Base-by-base conservation (phyloP, 2,797 vertebrate species). In the Chiloscyllium punctatum region DNA sequence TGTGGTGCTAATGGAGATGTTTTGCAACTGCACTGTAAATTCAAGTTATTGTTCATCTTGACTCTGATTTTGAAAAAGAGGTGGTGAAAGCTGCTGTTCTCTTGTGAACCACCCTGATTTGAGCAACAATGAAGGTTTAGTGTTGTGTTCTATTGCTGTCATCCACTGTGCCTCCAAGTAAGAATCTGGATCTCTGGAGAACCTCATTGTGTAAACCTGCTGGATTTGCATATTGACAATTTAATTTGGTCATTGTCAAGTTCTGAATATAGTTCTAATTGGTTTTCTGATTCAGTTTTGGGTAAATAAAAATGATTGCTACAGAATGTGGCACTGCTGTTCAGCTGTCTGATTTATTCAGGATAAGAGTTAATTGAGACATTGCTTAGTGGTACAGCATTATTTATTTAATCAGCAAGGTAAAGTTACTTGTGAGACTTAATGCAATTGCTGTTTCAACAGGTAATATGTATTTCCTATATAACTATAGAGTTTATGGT, bases 371-470 rank as follows among this genome's bases (percentile, higher is more conserved):
- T 84, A 48, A 84, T 33, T 90, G 53, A 90, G 62, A 21, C 37
- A 37, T 33, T 69, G 9, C 25, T 33, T 48, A 48, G 48, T 27
- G 2, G 91, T 71, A 94, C 9, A 66, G 91, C n/a, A 37, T 94
- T 94, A 69, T 94, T 30, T 37, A 90, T 90, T 90, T 69, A 94
- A 68, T 42, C n/a, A 94, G n/a, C n/a, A 94, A 42, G 3, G 30
- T 69, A 71, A 27, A 23, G 62, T 42, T 94, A 71, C 66, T 69
- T 68, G n/a, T 94, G n/a, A 6, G 27, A 94, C 66, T 94, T 30
- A 16, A 18, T 94, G 51, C 3, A 11, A 4, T 71, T 94, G 66
- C 91, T 94, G 21, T 94, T 94, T 68, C 62, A 66, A 37, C 33
- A 92, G 27, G 57, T 92, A 69, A 13, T 18, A n/a, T 0, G 30